Base-by-base conservation (phyloP, 2,113 vertebrate species). In the Phylloscopus trochiloides region DNA sequence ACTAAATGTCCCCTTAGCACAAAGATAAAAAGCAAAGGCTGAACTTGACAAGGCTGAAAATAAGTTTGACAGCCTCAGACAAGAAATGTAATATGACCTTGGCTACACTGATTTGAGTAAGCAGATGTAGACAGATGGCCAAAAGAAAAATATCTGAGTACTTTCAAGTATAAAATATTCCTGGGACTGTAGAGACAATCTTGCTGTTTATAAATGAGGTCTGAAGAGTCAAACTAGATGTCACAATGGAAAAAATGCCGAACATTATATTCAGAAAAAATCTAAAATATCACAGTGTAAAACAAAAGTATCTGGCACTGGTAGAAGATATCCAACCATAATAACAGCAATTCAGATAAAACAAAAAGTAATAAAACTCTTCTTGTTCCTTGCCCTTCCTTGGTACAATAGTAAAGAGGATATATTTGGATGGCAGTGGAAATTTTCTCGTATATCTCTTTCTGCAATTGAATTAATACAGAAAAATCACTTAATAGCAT, bases 1-100 rank as follows among this genome's bases (percentile, higher is more conserved):
- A 61, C 65, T 81, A 61, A 92, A 88, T 72, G 65, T 84, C 84
- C 80, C 76, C 32, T 78, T 57, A 87, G 67, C 47, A 45, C 51
- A 84, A 61, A 86, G 19, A 88, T 40, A 86, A 88, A 88, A 94
- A 89, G 31, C 29, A 91, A 94, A 78, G 57, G 57, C 77, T 89
- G 87, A 82, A 73, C 40, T 72, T 90, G 87, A 92, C 89, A 87
- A 92, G 59, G 42, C 43, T 96, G 92, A 95, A 96, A 95, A 95
- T 83, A 93, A 92, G 81, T 80, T 45, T 92, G 92, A 92, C 72
- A 95, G 50, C 14, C 63, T 71, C 54, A 84, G 36, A 94, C 63
- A 84, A 77, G 65, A 91, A 68, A 94, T 68, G 20, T 51, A 90
- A 78, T 75, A 92, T 87, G 66, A 94, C 91, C 87, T 85, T 17